These are phyloP conservation scores for Platerodrilus igneus DNA, from an alignment of 2,888 invertebrate species.

Conservation along the genomic window DNA sequence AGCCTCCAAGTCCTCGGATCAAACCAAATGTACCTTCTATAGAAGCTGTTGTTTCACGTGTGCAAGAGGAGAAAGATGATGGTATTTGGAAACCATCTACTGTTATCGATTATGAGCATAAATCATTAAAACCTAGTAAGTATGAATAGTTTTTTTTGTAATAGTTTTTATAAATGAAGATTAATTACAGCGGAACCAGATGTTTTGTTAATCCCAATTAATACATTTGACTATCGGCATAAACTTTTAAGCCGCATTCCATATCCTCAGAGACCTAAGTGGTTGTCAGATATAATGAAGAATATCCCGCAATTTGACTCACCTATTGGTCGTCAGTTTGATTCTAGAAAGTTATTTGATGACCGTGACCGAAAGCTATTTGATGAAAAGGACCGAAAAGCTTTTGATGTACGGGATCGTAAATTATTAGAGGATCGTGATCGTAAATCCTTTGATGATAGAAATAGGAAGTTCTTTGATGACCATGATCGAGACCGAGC, in stretches of 20 bases:
- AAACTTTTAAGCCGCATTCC: constrained; percentile 49
- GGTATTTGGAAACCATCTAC: constrained; percentile 57
- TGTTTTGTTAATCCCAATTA: constrained; percentile 59
- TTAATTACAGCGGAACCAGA: constrained; percentile 39
- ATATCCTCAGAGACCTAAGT: constrained; percentile 43
- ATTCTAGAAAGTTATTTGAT: not conserved
- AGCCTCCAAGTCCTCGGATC: no score
- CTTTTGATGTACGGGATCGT: constrained; percentile 4
- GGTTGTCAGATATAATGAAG: constrained; percentile 39
- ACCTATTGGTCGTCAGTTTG: constrained; percentile 24
- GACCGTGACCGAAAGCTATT: no score
- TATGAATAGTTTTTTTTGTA: constrained; percentile 9
- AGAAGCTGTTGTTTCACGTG: no score
- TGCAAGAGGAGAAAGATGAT: no score
- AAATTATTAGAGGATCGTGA: not conserved
- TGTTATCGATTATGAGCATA: constrained; percentile 69
- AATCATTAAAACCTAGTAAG: constrained; percentile 52
- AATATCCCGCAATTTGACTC: constrained; percentile 44
- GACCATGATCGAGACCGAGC: constrained; percentile 1
- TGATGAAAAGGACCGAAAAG: constrained; percentile 11
- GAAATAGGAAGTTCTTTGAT: constrained; percentile 2
- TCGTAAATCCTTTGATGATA: not conserved
- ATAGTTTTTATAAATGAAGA: not conserved
- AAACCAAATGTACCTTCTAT: no score
- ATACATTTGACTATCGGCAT: constrained; percentile 69